Percentiles rank a stretch among this genome's conserved stretches.
phyloP scores from a whole-genome alignment of 2,797 vertebrate genomes.

The Galago senegalensis region DNA sequence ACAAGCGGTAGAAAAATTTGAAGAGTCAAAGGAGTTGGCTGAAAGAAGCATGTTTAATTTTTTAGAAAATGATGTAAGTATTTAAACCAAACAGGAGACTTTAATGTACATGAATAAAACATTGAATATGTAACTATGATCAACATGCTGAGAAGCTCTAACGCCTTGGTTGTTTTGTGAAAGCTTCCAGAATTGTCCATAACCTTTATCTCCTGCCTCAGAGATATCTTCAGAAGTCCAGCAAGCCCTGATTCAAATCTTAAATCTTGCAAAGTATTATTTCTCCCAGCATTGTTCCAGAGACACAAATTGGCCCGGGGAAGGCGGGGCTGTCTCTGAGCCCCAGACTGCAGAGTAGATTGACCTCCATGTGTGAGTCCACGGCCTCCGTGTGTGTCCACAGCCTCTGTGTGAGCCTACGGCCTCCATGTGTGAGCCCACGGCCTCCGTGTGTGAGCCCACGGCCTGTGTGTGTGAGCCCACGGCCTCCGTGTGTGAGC shows the following conservation, averaged over 20 bases:
- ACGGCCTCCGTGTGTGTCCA: too few species aligned
- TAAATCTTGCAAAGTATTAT: neutral
- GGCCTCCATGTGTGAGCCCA: too few species aligned
- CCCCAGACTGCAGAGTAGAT: too few species aligned
- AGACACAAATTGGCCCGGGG: accelerated
- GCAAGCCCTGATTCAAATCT: neutral
- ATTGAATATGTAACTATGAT: neutral
- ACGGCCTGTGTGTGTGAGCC: too few species aligned
- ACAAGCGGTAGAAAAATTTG: conserved; percentile 97
- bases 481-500: neutral
- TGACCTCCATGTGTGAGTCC: too few species aligned
- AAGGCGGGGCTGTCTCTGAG: neutral
- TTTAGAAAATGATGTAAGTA: conserved; percentile 97
- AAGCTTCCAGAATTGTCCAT: neutral
- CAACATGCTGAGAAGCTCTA: neutral
- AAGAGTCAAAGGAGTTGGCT: conserved; percentile 96
- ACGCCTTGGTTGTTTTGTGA: neutral
- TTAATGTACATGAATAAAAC: neutral
- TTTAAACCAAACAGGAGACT: conserved; percentile 36
- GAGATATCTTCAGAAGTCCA: neutral
- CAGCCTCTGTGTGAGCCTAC: too few species aligned
- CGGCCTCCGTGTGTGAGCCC: too few species aligned
- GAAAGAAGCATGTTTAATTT: conserved; percentile 99
- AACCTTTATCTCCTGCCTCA: neutral
- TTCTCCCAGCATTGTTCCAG: neutral